These are phyloP conservation scores for Tadarida brasiliensis DNA, from an alignment of 2,797 vertebrate genomes.

Conservation along the genomic window DNA sequence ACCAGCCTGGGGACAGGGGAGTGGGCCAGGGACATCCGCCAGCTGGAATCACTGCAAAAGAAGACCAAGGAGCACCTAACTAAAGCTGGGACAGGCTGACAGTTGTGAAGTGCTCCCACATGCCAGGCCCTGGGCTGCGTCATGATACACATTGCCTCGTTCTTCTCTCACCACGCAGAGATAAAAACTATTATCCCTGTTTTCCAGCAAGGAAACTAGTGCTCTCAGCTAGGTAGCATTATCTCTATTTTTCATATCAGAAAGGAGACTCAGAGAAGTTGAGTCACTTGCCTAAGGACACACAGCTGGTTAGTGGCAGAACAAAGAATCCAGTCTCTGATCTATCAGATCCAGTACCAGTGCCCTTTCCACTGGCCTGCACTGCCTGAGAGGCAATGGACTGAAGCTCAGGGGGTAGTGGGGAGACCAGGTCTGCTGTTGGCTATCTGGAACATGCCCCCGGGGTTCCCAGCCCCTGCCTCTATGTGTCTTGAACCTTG, in stretches of 20 bases:
- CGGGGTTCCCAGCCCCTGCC: not conserved
- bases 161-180: not conserved
- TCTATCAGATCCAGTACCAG: not conserved
- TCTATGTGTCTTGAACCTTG: not conserved
- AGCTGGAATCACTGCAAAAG: not conserved
- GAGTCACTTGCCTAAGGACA: conserved; percentile 27
- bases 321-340: not conserved
- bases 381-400: not conserved
- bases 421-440: not conserved
- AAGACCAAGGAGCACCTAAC: not conserved
- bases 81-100: not conserved
- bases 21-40: not conserved
- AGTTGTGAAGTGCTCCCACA: too few species aligned
- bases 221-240: not conserved
- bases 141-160: not conserved
- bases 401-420: not conserved
- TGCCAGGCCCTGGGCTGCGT: not conserved
- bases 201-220: not conserved
- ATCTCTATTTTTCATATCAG: not conserved
- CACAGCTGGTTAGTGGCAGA: not conserved
- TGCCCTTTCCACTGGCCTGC: not conserved
- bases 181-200: not conserved
- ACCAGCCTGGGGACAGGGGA: not conserved
- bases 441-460: not conserved
- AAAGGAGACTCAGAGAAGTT: not conserved